phyloP scores from a whole-genome alignment of 2,797 vertebrate genomes.

The Fistularia tabacaria region DNA sequence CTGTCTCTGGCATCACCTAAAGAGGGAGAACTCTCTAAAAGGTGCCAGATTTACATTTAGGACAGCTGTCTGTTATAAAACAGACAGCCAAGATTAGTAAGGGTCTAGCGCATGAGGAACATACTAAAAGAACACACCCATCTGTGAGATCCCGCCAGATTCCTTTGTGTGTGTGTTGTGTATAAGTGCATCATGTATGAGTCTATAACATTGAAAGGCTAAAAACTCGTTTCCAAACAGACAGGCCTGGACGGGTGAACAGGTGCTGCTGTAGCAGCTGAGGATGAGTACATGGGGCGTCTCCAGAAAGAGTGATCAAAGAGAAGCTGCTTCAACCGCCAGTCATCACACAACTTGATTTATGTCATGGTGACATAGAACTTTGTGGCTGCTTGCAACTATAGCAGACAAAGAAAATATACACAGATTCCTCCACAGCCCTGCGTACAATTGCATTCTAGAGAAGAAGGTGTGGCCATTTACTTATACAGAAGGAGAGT shows the following conservation, averaged over 20 bases:
- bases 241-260: constrained; percentile 76
- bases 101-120: constrained; percentile 20
- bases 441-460: constrained; percentile 2
- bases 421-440: constrained; percentile 18
- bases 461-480: constrained; percentile 6
- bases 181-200: constrained; percentile 45
- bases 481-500: constrained; percentile 7
- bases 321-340: constrained; percentile 61
- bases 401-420: constrained; percentile 40
- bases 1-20: constrained; percentile 18
- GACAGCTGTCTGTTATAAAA: constrained; percentile 35
- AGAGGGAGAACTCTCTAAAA: constrained; percentile 23
- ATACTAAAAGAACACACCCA: constrained; percentile 22
- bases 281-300: constrained; percentile 73
- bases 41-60: constrained; percentile 26
- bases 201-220: constrained; percentile 51
- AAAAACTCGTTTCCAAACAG: constrained; percentile 52
- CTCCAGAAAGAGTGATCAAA: constrained; percentile 74
- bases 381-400: constrained; percentile 52
- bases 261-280: constrained; percentile 73
- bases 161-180: constrained; percentile 58
- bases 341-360: constrained; percentile 70
- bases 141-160: constrained; percentile 35
- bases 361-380: constrained; percentile 66
- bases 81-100: constrained; percentile 17